These are phyloP conservation scores for Melanotaenia parkinsoni DNA, from an alignment of 2,797 vertebrate genomes.

Conservation along the genomic window DNA sequence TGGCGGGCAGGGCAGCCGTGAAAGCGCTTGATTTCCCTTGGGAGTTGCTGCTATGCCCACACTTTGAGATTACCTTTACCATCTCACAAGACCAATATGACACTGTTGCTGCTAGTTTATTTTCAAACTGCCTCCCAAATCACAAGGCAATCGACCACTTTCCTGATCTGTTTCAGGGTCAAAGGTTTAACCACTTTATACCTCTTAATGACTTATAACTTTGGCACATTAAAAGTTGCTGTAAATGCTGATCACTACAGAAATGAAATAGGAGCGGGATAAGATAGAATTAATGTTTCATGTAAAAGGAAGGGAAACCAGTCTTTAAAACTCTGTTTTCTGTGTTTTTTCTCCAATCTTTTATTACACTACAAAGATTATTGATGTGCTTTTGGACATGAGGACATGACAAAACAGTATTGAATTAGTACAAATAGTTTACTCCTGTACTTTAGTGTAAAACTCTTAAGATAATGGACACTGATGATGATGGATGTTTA, in stretches of 20 bases:
- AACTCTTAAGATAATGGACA: neutral
- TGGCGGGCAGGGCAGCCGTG: constrained; percentile 67
- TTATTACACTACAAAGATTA: neutral
- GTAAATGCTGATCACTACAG: neutral
- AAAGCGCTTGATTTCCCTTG: constrained; percentile 80
- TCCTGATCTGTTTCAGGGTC: constrained; percentile 55
- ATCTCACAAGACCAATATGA: constrained; percentile 58
- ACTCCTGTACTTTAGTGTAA: neutral
- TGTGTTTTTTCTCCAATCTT: neutral
- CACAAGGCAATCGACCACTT: constrained; percentile 51
- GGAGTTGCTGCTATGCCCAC: constrained; percentile 68
- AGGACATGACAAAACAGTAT: neutral
- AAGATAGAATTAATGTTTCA: neutral
- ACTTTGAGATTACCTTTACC: constrained; percentile 74
- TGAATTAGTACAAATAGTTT: neutral
- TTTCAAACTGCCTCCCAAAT: constrained; percentile 64
- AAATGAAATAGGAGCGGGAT: constrained; percentile 12
- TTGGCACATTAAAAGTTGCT: constrained; percentile 23
- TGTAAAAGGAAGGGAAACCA: neutral
- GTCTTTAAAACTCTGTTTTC: constrained; percentile 18
- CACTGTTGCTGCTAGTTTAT: constrained; percentile 56
- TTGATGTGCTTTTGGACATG: neutral
- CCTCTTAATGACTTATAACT: constrained; percentile 32
- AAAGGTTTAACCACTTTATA: constrained; percentile 38
- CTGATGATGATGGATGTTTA: neutral